Evolutionary conservation across 2,888 invertebrate genomes (phyloP), one percentile per base, ranked within the genome.

Genomic region (Lochmaea crataegi): DNA sequence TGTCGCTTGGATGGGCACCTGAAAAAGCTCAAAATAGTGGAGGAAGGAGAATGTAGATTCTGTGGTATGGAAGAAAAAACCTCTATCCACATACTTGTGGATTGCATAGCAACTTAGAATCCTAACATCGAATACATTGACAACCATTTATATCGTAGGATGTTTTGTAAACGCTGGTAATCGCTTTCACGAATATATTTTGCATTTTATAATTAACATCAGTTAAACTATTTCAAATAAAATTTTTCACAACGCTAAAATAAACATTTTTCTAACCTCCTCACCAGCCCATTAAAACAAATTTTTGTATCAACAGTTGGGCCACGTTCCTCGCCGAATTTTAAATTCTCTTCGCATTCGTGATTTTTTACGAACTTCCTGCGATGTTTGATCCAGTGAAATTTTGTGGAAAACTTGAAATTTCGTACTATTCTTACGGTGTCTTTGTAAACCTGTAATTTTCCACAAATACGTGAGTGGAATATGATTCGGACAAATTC

Each of bases 371-470:
- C 53, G 57, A 65, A 65, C 69, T 69, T 66, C 65, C 73, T 11
- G 22, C 65, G 65, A 65, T 61, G 73, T 73, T 73, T 73, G 73
- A 73, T 73, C 73, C 65, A 69, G 73, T 73, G 73, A 73, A 73
- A 73, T 73, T 73, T 73, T 73, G 73, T 45, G 73, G 73, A 73
- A 73, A 73, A 73, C 65, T 69, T 73, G 61, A 69, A 73, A 73
- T 73, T 73, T 61, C 32, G 53, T 69, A 68, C 73, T 69, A 73
- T 73, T 69, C 73, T 69, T 69, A 69, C 64, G 32, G 61, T 69
- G 68, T 64, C 73, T 73, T 73, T 73, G 68, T 73, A 69, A 73
- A 73, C 73, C 73, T 65, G 73, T 73, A 73, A 73, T 73, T 73
- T 65, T 45, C 69, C 53, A 61, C 53, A 57, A 56, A 65, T 53